Evolutionary conservation across 1,140 invertebrate genomes (phyloP), one percentile per base, ranked within the genome.

Genomic region (Melitaea cinxia): DNA sequence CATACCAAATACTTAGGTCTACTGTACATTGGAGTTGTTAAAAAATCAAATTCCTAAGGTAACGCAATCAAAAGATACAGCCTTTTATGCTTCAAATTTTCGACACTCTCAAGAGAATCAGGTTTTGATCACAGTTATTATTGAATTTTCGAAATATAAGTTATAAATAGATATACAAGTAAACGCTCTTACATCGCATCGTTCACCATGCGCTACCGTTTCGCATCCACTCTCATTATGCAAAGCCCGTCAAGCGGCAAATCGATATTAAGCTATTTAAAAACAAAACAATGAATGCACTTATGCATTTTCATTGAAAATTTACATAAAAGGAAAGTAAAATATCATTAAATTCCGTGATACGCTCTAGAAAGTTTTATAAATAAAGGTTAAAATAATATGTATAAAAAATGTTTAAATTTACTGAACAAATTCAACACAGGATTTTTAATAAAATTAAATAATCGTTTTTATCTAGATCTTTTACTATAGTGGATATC

Each of bases 231-330:
- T 21, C 65, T 53, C 50, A 76, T 74, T 69, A 68, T 74, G 55
- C 49, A 35, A 35, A 65, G 30, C 59, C 59, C 65, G 55, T 49
- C 60, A 68, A 74, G 65, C 80, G 76, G 65, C 68, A 82, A 82
- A 82, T 82, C 74, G 72, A 75, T 82, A 75, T 78, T 72, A 50
- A 28, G 53, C 53, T 50, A 59, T 70, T 70, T 59, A 35, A 49
- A 68, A 56, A 28, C 49, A 59, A 47, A 66, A 66, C 64, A 59
- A 59, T 45, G 47, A 65, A 42, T 54, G 28, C 9, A 24, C 15
- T 53, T 23, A 59, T 63, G 59, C 65, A 65, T 66, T 62, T 61
- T 69, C 52, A 65, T 58, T 58, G 54, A 58, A 47, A 28, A 50
- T 65, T 65, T 65, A 65, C 63, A 65, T 65, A n/a, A n/a, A n/a